Base-by-base conservation (phyloP, 2,888 invertebrate genomes). In the Myathropa florea region DNA sequence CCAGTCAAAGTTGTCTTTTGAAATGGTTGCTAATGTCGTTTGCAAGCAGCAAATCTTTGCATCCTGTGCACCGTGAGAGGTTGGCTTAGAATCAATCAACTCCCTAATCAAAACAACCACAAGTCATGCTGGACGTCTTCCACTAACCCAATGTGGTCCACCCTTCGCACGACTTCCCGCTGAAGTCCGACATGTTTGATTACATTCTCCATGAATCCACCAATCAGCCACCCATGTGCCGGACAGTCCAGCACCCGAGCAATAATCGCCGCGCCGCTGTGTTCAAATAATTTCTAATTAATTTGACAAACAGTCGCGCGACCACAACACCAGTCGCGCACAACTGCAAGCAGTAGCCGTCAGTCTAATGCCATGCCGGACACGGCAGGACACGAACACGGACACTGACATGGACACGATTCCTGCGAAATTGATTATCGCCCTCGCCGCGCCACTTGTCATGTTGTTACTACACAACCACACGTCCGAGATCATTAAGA, bases 391-490 rank as follows among this genome's bases (percentile, higher is more conserved):
- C 46, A 46, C 46, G 46, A 18, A 14, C 46, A 39, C 39, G 18
- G 46, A n/a, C 46, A 46, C 46, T 46, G 46, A 46, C 46, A 18
- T 46, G 46, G 46, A 46, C 46, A 46, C 46, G 46, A 18, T 46
- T 46, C 21, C 75, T 21, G 24, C 39, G 68, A 81, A 81, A 81
- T 81, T 81, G 81, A 81, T 81, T 81, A 76, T 76, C 61, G 68
- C 59, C 59, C 18, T 46, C n/a, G 28, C 64, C 64, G 70, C 73
- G 60, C 53, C 60, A 14, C 53, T 64, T 68, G 81, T 81, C 76
- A 23, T 28, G 10, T 57, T 30, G 55, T 67, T 55, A 65, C 26
- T 26, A 46, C 26, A 36, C 64, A 21, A 21, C 21, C 36, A 23
- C 21, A 21, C 36, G 36, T 21, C 61, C 14, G 53, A 61, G 68